Conservation (phyloP, 2,113 vertebrate genomes). For the Protomyctophum bolini region DNA sequence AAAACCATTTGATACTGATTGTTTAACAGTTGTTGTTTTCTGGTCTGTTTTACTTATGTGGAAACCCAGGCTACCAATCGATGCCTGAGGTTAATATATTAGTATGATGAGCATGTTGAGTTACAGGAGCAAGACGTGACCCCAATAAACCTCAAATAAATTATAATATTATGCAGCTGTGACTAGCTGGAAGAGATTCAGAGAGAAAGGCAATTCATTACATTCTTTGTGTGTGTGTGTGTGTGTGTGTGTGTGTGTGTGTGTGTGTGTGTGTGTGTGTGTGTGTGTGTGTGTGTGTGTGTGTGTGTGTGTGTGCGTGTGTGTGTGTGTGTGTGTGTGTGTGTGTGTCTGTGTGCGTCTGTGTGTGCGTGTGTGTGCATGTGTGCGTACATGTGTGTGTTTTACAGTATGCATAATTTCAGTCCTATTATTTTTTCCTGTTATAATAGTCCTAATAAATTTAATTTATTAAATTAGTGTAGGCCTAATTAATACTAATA, state of each 20-base stretch:
- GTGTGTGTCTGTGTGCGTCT: too few relatives aligned
- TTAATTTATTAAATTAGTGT: too few relatives aligned
- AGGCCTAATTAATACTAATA: too few relatives aligned
- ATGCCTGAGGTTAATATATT: conserved; percentile 53
- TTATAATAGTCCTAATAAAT: too few relatives aligned
- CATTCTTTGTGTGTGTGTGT: background rate
- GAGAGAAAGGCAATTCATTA: conserved; percentile 28
- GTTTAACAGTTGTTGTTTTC: background rate
- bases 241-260: conserved; percentile 7
- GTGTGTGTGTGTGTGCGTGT: background rate
- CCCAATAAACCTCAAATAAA: conserved; percentile 60
- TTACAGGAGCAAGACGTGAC: conserved; percentile 43
- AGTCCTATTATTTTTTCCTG: too few relatives aligned
- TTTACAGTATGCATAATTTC: conserved; percentile 17
- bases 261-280: conserved; percentile 23
- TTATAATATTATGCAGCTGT: conserved; percentile 44
- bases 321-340: too few relatives aligned
- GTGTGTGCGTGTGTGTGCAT: too few relatives aligned
- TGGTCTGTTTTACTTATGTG: conserved; percentile 25
- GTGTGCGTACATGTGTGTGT: conserved; percentile 4
- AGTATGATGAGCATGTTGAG: conserved; percentile 41
- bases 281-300: conserved; percentile 16
- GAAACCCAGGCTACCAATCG: conserved; percentile 38
- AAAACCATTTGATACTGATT: background rate
- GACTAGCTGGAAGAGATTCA: conserved; percentile 29